These are phyloP conservation scores for Motacilla tschutschensis DNA, from an alignment of 2,113 vertebrate genomes.

Conservation along the genomic window DNA sequence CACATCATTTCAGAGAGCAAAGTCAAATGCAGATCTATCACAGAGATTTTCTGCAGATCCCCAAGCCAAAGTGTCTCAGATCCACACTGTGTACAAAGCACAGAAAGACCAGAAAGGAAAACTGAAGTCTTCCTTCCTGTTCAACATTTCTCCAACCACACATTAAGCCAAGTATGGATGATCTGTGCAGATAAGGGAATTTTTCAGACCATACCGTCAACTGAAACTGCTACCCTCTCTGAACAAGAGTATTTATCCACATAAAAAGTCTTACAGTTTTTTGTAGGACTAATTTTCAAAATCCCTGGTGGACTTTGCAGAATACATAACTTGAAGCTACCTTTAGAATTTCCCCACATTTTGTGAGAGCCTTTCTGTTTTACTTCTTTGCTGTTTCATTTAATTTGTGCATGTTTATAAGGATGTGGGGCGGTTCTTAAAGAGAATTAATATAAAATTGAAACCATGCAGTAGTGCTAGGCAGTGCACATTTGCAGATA, in stretches of 20 bases:
- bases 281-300: background rate
- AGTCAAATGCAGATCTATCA: background rate
- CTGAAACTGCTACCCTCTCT: background rate
- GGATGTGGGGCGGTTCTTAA: background rate
- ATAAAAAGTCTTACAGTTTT: background rate
- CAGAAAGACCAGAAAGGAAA: background rate
- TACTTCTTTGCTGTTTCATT: background rate
- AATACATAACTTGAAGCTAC: background rate
- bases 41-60: background rate
- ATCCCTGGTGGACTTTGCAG: background rate
- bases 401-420: background rate
- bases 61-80: background rate
- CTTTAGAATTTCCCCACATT: background rate
- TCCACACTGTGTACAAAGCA: background rate
- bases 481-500: background rate
- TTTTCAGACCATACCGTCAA: background rate
- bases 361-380: background rate
- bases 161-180: background rate
- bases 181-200: background rate
- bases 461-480: background rate
- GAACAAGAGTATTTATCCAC: background rate
- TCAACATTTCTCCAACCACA: background rate
- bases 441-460: background rate
- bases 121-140: background rate
- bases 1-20: background rate